Evolutionary conservation across 2,113 vertebrate genomes (phyloP), one percentile per base, ranked within the genome.

Genomic region (Eublepharis macularius): DNA sequence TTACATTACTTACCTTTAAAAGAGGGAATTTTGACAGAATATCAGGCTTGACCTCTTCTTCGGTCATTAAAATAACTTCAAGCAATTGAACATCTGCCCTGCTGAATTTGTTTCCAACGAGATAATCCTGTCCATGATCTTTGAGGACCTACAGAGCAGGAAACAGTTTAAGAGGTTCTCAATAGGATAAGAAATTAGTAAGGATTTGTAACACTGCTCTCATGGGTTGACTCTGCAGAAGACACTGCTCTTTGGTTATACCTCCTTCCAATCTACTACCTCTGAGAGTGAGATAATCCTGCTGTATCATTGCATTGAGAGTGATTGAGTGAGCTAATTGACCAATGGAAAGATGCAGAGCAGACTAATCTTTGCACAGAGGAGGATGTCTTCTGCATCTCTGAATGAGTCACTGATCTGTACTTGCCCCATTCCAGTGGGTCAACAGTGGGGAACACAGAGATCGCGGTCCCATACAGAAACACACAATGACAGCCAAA

Each of bases 81-180:
- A 98, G 54, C 80, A 99, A 88, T n/a, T 96, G 95, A 80, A 98
- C 83, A 82, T 99, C 98, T 47, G 98, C 98, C 95, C 92, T 95
- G 77, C 96, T 99, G 60, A 99, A 80, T 80, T 95, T 95, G 57
- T 96, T 95, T 90, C 98, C 98, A 84, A 98, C 97, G 66, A 99
- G 97, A 94, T 96, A 97, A 88, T 95, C 94, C 1, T 95, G 90
- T 2, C 96, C 81, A 0, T 95, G 93, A 17, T 94, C 92, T 88
- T 92, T 90, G 73, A 99, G 94, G 36, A 94, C 96, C 98, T 99
- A 87, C 21, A 80, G 87, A 74, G 24, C 19, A 70, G 77, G 47
- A 5, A 49, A 85, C 32, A 1, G 73, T 16, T 80, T 65, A 43
- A 43, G 60, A 9, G 2, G 26, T 29, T 76, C 76, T 51, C 6